Base-by-base conservation (phyloP, 1,140 invertebrate species). In the Centruroides vittatus region DNA sequence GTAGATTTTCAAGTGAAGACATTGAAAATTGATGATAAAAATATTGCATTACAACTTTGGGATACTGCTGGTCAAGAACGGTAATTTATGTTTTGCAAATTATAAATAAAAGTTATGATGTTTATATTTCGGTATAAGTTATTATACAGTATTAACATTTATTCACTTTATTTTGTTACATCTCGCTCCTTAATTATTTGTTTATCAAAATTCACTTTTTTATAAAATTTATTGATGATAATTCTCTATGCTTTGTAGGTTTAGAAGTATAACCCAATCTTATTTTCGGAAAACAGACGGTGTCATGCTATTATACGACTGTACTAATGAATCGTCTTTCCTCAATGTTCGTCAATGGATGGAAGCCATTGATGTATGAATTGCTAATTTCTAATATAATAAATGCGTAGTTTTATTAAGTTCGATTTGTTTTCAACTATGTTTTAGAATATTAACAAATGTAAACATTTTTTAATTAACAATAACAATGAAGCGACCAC, bases 241-340 rank as follows among this genome's bases (percentile, higher is more conserved):
- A 23, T 23, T 23, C 23, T 23, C 23, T 23, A 23, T 23, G 23
- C 23, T 1, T 23, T 71, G 55, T 63, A 80, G 83, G 74, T 85
- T 83, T 71, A 76, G 84, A 36, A 81, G 80, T 54, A 80, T 85
- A 49, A 85, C 84, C 3, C 82, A 82, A 67, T 80, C 82, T 58
- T 85, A 85, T 69, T 85, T 84, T 70, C 73, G 84, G 5, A 78
- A 83, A 69, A 82, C 84, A 9, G 84, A 85, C 70, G 83, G 82
- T 23, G 80, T 86, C 3, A 73, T 86, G 59, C 67, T 85, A 7
- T 74, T 85, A 70, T 86, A 84, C 71, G 84, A 84, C 69, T 77
- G 82, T 11, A 83, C 80, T n/a, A 80, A 77, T 50, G 81, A 84
- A 67, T 69, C 73, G 52, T 81, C 81, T 5, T 85, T 82, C 68